Conservation (phyloP, 2,888 invertebrate species). For the Diabrotica balteata region DNA sequence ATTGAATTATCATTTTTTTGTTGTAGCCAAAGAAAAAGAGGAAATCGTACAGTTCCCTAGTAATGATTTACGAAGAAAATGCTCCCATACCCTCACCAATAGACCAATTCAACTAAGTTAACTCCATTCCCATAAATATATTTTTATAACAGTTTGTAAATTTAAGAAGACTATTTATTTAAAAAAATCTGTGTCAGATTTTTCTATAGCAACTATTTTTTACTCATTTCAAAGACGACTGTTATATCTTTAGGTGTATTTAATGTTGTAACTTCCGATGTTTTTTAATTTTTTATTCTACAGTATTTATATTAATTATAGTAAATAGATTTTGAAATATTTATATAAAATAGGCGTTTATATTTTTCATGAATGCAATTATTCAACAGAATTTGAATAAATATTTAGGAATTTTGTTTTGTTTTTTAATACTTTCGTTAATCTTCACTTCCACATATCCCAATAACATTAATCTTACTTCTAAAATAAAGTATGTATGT, state of each 20-base stretch:
- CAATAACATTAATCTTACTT: no score
- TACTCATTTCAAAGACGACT: background rate
- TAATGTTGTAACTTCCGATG: background rate
- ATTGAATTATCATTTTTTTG: slow-evolving; percentile 26
- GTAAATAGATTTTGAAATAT: slow-evolving; percentile 6
- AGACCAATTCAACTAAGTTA: slow-evolving; percentile 1
- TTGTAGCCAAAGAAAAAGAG: slow-evolving; percentile 59
- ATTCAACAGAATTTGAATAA: background rate
- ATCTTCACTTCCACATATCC: no score
- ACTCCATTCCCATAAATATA: slow-evolving; percentile 3
- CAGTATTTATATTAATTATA: background rate
- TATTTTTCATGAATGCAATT: slow-evolving; percentile 10
- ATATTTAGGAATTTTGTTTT: no score
- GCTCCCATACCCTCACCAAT: slow-evolving; percentile 69
- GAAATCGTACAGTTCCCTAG: slow-evolving; percentile 66
- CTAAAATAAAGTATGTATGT: no score
- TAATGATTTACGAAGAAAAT: slow-evolving; percentile 76
- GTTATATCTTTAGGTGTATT: no score
- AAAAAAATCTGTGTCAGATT: slow-evolving; percentile 11
- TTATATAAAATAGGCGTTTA: slow-evolving; percentile 11
- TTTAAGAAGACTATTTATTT: background rate
- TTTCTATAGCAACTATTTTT: slow-evolving; percentile 15
- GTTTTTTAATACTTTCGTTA: no score
- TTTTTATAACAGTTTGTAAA: slow-evolving; percentile 24
- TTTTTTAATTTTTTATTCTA: background rate